These are phyloP conservation scores for Crossocerus cetratus DNA, from an alignment of 2,888 invertebrate species.

Conservation along the genomic window DNA sequence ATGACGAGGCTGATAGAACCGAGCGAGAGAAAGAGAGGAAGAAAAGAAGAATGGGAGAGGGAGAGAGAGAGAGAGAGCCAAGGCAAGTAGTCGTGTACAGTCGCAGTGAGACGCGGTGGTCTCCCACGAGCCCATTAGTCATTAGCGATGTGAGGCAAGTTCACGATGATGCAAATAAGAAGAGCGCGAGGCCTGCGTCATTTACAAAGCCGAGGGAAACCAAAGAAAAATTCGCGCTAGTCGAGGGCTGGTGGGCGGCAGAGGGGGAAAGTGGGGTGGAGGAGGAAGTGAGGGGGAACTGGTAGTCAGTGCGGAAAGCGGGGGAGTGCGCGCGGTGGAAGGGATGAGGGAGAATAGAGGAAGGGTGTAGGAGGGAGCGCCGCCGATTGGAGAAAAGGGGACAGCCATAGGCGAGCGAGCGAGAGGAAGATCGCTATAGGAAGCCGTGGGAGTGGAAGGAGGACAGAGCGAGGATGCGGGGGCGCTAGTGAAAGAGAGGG, in stretches of 20 bases:
- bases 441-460: neutral
- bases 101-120: no score
- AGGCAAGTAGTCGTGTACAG: neutral
- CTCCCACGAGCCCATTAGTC: no score
- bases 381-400: neutral
- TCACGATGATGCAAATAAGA: no score
- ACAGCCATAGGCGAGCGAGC: neutral
- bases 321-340: conserved; percentile 5
- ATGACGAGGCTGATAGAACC: conserved; percentile 20
- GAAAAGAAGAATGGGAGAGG: conserved; percentile 14
- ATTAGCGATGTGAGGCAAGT: no score
- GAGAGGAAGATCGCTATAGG: neutral
- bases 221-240: no score
- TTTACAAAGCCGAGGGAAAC: no score
- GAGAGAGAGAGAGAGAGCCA: conserved; percentile 9
- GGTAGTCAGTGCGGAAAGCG: no score
- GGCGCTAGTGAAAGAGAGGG: conserved; percentile 13
- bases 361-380: neutral
- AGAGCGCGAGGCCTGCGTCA: no score
- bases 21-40: conserved; percentile 16
- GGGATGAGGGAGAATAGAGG: neutral
- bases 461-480: neutral
- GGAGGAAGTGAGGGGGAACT: conserved; percentile 17
- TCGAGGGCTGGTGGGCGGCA: no score
- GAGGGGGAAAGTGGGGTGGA: neutral